A percentile compares a stretch with the other conserved stretches of the same genome.
Conservation (phyloP, 1,140 invertebrate genomes). For the Diabrotica virgifera region DNA sequence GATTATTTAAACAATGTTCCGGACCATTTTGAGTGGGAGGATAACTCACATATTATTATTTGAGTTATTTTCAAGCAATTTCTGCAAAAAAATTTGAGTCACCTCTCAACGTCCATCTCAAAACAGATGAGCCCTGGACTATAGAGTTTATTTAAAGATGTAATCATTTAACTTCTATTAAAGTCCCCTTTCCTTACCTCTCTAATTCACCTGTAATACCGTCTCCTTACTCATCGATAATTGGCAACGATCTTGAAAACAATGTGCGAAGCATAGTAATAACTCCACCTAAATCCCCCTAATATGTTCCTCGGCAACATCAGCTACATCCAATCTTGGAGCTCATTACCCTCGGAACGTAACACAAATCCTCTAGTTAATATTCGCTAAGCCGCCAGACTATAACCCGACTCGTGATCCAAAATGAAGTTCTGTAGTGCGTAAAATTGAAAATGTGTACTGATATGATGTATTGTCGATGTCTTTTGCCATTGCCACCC, state of each 20-base stretch:
- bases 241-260: background rate
- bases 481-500: constrained; percentile 17
- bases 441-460: constrained; percentile 32
- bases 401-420: constrained; percentile 23
- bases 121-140: too few relatives aligned
- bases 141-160: too few relatives aligned
- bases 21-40: too few relatives aligned
- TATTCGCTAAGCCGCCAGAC: background rate
- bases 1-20: too few relatives aligned
- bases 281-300: background rate
- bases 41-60: too few relatives aligned
- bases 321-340: background rate
- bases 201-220: too few relatives aligned
- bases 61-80: too few relatives aligned
- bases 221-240: too few relatives aligned
- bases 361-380: background rate
- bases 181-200: too few relatives aligned
- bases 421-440: constrained; percentile 29
- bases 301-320: background rate
- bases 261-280: background rate
- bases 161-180: too few relatives aligned
- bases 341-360: background rate
- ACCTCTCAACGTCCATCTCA: too few relatives aligned
- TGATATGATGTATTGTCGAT: constrained; percentile 30
- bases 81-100: too few relatives aligned